Evolutionary conservation across 2,113 vertebrate species (phyloP).

Genomic region (Microcebus tavaratra): DNA sequence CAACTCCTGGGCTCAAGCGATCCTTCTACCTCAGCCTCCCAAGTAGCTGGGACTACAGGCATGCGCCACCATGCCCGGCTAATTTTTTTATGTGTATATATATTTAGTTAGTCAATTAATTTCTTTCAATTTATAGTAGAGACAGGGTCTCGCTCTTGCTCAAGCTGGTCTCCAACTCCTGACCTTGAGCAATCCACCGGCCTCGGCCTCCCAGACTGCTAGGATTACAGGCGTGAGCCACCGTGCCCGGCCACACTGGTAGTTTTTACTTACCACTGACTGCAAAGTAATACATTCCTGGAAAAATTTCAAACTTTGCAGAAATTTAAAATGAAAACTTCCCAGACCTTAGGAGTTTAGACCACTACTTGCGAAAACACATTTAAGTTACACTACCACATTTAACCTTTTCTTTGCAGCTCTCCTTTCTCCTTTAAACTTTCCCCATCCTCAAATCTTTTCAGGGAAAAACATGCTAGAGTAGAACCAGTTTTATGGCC

Average conservation of each 20-base stretch:
- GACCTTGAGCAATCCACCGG: too few relatives aligned
- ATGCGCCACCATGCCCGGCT: too few relatives aligned
- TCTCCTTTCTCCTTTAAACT: conserved; percentile 35
- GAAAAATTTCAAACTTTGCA: neutral
- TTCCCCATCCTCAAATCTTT: neutral
- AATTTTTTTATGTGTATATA: too few relatives aligned
- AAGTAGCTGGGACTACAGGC: too few relatives aligned
- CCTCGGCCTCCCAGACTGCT: too few relatives aligned
- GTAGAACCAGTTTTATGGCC: neutral
- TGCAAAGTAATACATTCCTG: neutral
- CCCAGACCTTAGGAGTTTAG: neutral
- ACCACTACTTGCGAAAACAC: neutral
- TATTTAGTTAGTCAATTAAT: too few relatives aligned
- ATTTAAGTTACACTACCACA: neutral
- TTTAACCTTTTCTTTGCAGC: neutral
- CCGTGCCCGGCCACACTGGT: neutral
- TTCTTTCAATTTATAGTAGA: too few relatives aligned
- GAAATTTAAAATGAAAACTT: conserved; percentile 1
- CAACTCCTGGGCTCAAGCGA: too few relatives aligned
- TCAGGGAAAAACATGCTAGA: neutral
- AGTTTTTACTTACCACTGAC: neutral
- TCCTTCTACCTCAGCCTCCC: too few relatives aligned
- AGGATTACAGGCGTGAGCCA: too few relatives aligned
- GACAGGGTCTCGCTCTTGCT: too few relatives aligned
- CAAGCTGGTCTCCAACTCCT: too few relatives aligned